A percentile compares a stretch with the other conserved stretches of the same genome.
phyloP scores from a whole-genome alignment of 1,140 invertebrate genomes.

The Tenebrio molitor region DNA sequence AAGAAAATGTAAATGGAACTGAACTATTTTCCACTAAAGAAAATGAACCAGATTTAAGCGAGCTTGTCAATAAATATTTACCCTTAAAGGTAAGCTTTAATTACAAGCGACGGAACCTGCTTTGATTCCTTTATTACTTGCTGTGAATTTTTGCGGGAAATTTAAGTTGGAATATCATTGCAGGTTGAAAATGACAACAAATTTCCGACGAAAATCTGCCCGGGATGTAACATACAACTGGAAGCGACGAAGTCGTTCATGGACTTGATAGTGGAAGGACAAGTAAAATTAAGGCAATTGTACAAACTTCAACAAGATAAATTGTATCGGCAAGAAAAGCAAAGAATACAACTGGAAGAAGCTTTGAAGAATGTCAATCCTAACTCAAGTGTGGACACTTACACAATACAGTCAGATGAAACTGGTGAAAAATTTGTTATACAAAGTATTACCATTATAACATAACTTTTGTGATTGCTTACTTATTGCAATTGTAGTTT shows the following conservation, averaged over 20 bases:
- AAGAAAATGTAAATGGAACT: conserved; percentile 78
- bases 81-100: conserved; percentile 75
- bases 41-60: conserved; percentile 73
- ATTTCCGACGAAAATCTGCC: conserved; percentile 78
- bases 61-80: conserved; percentile 78
- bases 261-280: conserved; percentile 77
- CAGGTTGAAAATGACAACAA: conserved; percentile 78
- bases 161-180: conserved; percentile 55
- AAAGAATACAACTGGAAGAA: conserved; percentile 59
- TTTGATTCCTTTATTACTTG: conserved; percentile 35
- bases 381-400: conserved; percentile 61
- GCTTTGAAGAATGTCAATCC: conserved; percentile 62
- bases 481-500: conserved; percentile 63
- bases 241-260: conserved; percentile 80
- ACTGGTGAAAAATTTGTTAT: conserved; percentile 69
- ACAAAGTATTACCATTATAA: conserved; percentile 64
- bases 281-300: conserved; percentile 71
- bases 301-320: conserved; percentile 67
- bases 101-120: not conserved
- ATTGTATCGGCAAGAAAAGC: conserved; percentile 57
- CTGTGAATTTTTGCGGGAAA: conserved; percentile 50
- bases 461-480: not conserved
- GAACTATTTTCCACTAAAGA: conserved; percentile 72
- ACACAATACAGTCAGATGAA: conserved; percentile 62
- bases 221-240: conserved; percentile 80